Percentiles rank a stretch among this genome's conserved stretches.
Conservation (phyloP, 2,888 invertebrate species). For the Apomyelois bistriatella region DNA sequence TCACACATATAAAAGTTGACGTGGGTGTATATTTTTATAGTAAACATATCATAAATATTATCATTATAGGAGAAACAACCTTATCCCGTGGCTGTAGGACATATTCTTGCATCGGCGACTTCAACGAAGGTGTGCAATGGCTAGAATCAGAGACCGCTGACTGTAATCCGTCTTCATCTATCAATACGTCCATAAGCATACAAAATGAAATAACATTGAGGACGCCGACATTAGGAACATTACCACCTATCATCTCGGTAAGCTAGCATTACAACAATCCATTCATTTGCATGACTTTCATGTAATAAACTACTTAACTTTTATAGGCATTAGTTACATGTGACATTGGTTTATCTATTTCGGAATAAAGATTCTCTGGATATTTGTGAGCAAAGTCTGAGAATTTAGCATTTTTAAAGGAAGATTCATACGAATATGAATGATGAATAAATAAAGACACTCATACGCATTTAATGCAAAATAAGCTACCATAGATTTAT, state of each 20-base stretch:
- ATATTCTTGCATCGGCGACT: slow-evolving; percentile 60
- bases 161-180: slow-evolving; percentile 29
- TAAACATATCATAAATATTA: too few relatives aligned
- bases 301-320: not conserved
- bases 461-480: too few relatives aligned
- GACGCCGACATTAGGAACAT: slow-evolving; percentile 13
- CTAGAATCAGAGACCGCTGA: slow-evolving; percentile 37
- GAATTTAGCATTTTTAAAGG: too few relatives aligned
- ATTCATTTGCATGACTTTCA: not conserved
- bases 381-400: too few relatives aligned
- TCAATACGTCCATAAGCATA: slow-evolving; percentile 10
- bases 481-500: too few relatives aligned
- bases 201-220: slow-evolving; percentile 14
- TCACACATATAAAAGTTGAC: too few relatives aligned
- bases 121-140: slow-evolving; percentile 63
- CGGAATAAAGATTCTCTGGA: too few relatives aligned
- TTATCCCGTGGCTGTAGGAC: slow-evolving; percentile 35
- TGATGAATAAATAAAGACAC: too few relatives aligned
- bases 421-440: too few relatives aligned
- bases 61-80: slow-evolving; percentile 16
- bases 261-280: not conserved
- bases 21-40: too few relatives aligned
- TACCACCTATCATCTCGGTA: not conserved
- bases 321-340: too few relatives aligned
- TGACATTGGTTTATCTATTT: too few relatives aligned